Evolutionary conservation across 30 jellyfish, hydroid and myxozoan genomes (phyloP).

Genomic region (Sanderia malayensis): DNA sequence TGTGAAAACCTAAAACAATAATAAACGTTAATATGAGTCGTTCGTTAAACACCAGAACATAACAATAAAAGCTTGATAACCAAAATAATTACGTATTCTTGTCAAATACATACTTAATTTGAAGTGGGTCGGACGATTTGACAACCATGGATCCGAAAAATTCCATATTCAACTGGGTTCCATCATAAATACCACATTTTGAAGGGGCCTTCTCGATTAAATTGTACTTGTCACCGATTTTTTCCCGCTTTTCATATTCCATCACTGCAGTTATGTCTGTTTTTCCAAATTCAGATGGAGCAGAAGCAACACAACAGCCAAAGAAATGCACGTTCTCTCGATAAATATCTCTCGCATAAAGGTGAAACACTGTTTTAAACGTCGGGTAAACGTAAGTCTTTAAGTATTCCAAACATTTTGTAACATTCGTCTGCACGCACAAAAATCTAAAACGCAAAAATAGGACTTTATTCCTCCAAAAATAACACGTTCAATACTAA

Average conservation of each 20-base stretch:
- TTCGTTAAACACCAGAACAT: not conserved
- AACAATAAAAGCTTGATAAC: too few species aligned
- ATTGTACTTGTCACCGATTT: not conserved
- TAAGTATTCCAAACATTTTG: constrained; percentile 3
- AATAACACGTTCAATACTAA: too few species aligned
- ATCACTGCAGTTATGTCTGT: too few species aligned
- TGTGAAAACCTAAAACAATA: constrained; percentile 7
- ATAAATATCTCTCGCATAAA: constrained; percentile 13
- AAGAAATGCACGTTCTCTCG: not conserved
- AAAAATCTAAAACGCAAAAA: constrained; percentile 18
- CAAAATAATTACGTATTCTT: too few species aligned
- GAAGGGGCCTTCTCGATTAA: constrained; percentile 4
- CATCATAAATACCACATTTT: constrained; percentile 3
- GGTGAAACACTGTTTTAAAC: constrained; percentile 1
- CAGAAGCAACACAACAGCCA: constrained; percentile 11
- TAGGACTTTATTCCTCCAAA: too few species aligned
- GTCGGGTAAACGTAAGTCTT: constrained; percentile 4
- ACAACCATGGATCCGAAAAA: not conserved
- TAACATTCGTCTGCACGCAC: not conserved
- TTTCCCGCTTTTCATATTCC: not conserved
- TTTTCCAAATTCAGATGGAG: too few species aligned
- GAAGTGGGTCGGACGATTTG: not conserved
- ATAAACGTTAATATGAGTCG: not conserved
- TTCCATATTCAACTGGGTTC: not conserved
- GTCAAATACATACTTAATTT: constrained; percentile 13